Conservation (phyloP, 2,113 vertebrate species). For the Sebastes fasciatus region DNA sequence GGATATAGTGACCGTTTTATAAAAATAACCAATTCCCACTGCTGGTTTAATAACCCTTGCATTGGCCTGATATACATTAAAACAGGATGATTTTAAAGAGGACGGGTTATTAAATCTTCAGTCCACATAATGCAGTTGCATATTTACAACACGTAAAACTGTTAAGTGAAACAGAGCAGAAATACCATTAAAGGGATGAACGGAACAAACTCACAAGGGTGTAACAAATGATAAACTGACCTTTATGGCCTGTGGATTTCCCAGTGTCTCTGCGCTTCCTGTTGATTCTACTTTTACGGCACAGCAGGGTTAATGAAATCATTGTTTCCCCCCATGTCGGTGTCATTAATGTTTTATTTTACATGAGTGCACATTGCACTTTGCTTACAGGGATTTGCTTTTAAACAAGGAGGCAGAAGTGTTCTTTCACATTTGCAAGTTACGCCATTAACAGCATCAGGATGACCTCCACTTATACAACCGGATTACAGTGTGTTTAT, state of each 20-base stretch:
- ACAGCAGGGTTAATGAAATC: constrained; percentile 49
- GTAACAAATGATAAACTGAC: constrained; percentile 69
- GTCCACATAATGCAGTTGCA: background rate
- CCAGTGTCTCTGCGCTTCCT: background rate
- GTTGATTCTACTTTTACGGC: constrained; percentile 52
- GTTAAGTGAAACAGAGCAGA: constrained; percentile 74
- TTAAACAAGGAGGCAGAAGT: constrained; percentile 1
- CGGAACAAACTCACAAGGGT: constrained; percentile 50
- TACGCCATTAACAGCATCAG: constrained; percentile 3
- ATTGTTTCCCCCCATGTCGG: constrained; percentile 51
- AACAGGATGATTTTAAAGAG: background rate
- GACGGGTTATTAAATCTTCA: background rate
- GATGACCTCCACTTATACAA: constrained; percentile 29
- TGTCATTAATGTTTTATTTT: constrained; percentile 55
- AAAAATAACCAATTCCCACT: background rate
- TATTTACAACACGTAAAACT: constrained; percentile 17
- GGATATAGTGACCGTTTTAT: background rate
- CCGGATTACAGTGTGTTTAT: constrained; percentile 8
- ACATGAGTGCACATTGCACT: constrained; percentile 25
- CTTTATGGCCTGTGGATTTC: constrained; percentile 56
- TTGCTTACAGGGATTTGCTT: constrained; percentile 7
- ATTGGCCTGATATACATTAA: background rate
- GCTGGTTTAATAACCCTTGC: no score
- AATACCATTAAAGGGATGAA: constrained; percentile 70
- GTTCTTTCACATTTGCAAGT: constrained; percentile 11